Base-by-base conservation (phyloP, 92 coral and sea anemone species). In the Epizoanthus scotinus region DNA sequence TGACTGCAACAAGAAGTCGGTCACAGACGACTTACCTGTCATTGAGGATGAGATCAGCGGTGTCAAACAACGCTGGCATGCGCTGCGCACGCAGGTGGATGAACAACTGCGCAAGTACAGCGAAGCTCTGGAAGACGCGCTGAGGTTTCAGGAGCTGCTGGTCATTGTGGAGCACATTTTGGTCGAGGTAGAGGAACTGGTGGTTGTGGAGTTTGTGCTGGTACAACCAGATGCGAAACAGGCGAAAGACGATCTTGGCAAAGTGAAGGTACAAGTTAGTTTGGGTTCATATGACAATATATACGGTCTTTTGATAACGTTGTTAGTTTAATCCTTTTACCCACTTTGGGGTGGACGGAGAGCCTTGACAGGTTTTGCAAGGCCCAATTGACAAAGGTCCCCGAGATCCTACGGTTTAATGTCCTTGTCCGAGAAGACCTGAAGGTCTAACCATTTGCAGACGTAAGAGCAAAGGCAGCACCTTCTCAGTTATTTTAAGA, bases 91-190 rank as follows among this genome's bases (percentile, higher is more conserved):
- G 1, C 88, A 86, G 54, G 87, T 95, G 14, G 68, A 79, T 65
- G 89, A 91, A 56, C 90, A 89, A 55, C 87, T 93, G 13, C 87
- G 70, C 47, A 56, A 74, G 68, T 56, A 90, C 49, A 86, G 75
- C 63, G 89, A 89, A 50, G 87, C 89, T 56, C 94, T 89, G 12
- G 88, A 91, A 62, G 94, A 91, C 62, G 70, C 94, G 22, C 87
- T 90, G 64, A 94, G 93, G 18, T 93, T 82, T 90, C 92, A 87
- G 3, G 93, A 93, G 85, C 77, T 90, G 57, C 90, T 93, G 53
- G 81, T 64, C 47, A 79, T 89, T 14, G 88, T 92, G 18, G 92
- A 93, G 78, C 84, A 78, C 49, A 73, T 87, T 3, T 82, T 90
- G 29, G 28, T 83, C 8, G 95, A 87, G 66, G 90, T 95, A 13